A percentile compares a stretch with the other conserved stretches of the same genome.
phyloP scores from a whole-genome alignment of 2,113 vertebrate species.

The Lamprotornis superbus region DNA sequence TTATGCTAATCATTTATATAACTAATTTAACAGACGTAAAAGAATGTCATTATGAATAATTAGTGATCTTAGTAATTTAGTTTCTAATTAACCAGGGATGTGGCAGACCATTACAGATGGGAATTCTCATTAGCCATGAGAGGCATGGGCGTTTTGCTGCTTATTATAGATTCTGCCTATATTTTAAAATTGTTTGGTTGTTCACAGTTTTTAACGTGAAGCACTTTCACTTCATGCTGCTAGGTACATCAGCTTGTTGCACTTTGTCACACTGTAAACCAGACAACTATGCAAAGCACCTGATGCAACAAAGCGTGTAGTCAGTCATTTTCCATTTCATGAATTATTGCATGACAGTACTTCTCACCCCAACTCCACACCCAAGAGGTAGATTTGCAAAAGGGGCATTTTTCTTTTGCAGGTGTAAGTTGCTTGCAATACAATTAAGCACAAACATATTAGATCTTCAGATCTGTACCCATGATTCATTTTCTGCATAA shows the following conservation, averaged over 20 bases:
- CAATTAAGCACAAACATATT: not conserved
- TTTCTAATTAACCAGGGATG: constrained; percentile 66
- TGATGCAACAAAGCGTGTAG: not conserved
- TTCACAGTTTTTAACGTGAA: not conserved
- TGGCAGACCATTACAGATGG: constrained; percentile 36
- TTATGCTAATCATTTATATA: constrained; percentile 70
- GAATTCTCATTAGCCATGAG: constrained; percentile 49
- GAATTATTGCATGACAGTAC: not conserved
- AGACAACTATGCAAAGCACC: not conserved
- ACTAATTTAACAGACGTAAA: constrained; percentile 64
- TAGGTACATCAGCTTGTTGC: not conserved
- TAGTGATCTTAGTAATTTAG: constrained; percentile 60
- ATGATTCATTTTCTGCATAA: not conserved
- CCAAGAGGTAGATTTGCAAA: constrained; percentile 13
- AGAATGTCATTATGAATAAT: constrained; percentile 68
- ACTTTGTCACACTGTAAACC: not conserved
- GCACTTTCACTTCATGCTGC: not conserved
- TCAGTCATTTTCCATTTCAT: constrained; percentile 32
- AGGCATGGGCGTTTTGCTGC: constrained; percentile 8
- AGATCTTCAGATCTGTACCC: not conserved
- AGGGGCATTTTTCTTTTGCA: constrained; percentile 6
- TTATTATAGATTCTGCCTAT: constrained; percentile 28
- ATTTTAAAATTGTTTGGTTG: constrained; percentile 23
- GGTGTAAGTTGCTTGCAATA: not conserved
- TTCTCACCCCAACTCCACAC: constrained; percentile 8